Evolutionary conservation across 2,888 invertebrate genomes (phyloP), one percentile per base, ranked within the genome.

Genomic region (Ichneumoninae sp.): DNA sequence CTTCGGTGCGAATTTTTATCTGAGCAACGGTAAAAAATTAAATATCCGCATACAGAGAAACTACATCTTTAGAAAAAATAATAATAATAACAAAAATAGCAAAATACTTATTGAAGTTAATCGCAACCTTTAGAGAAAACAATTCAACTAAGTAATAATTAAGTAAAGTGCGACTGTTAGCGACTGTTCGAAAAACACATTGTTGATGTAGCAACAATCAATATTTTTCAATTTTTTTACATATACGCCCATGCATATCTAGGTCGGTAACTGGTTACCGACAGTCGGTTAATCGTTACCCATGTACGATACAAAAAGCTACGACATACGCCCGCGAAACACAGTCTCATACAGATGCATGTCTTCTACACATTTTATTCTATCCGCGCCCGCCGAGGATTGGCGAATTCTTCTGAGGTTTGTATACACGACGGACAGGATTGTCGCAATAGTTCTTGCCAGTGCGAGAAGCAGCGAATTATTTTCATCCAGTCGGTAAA

Each of bases 401-500:
- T 57, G 57, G 57, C 57, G 13, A 13, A 10, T 22, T 71, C 40
- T 22, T 36, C 36, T 40, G 26, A 13, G 36, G 40, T 36, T 69
- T 33, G 6, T 33, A 36, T n/a, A 65, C 65, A n/a, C 33, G 33
- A 33, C 36, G 36, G 13, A 57, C 8, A 65, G 36, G 33, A 33
- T 65, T 65, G 33, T 36, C 33, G 36, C 36, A 65, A n/a, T 13
- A 16, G 26, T 26, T 26, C 26, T 26, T 26, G 26, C 26, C 26
- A 22, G 26, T 26, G 26, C 26, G 26, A 26, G 26, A 26, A 26
- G 10, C 71, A 73, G 74, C 63, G 19, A 47, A 74, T 19, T 74
- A 50, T 74, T 74, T 74, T 26, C 63, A 50, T 74, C 74, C 63
- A 65, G 63, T 74, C 63, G 60, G 74, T 74, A 47, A 30, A 47